Evolutionary conservation across 2,888 invertebrate genomes (phyloP).

Genomic region (Caenorhabditis panamensis): DNA sequence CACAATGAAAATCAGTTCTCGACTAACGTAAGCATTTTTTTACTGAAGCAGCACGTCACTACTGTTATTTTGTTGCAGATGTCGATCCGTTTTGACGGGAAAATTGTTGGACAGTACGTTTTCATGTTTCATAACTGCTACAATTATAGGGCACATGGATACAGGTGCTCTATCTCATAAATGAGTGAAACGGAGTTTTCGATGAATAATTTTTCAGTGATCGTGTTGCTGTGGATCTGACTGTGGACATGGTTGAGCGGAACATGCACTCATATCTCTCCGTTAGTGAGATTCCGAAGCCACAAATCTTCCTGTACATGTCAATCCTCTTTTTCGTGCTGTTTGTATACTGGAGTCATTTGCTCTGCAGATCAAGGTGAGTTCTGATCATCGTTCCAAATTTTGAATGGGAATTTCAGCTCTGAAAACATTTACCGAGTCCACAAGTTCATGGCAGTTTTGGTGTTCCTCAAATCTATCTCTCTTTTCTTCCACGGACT

Average conservation of each 20-base stretch:
- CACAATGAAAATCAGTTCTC: conserved; percentile 62
- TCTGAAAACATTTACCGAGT: conserved; percentile 88
- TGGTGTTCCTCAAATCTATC: conserved; percentile 89
- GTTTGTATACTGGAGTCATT: conserved; percentile 93
- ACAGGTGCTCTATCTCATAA: conserved; percentile 57
- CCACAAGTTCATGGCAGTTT: conserved; percentile 95
- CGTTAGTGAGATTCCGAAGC: conserved; percentile 93
- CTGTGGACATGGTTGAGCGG: conserved; percentile 89
- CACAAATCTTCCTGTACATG: conserved; percentile 93
- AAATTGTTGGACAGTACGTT: conserved; percentile 91
- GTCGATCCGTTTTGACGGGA: conserved; percentile 75
- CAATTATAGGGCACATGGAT: conserved; percentile 80
- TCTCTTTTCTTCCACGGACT: conserved; percentile 94
- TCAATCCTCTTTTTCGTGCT: conserved; percentile 91
- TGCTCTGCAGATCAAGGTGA: conserved; percentile 85
- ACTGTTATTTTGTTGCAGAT: conserved; percentile 66
- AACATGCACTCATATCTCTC: conserved; percentile 84
- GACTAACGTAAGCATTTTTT: conserved; percentile 50
- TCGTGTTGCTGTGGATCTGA: conserved; percentile 78
- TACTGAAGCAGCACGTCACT: background rate
- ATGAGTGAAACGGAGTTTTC: background rate
- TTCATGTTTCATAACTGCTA: conserved; percentile 96
- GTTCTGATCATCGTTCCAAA: conserved; percentile 69
- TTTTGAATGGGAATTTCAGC: conserved; percentile 75
- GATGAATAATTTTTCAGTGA: conserved; percentile 68